Conservation (phyloP, 2,888 invertebrate species). For the Anarsia innoxiella region DNA sequence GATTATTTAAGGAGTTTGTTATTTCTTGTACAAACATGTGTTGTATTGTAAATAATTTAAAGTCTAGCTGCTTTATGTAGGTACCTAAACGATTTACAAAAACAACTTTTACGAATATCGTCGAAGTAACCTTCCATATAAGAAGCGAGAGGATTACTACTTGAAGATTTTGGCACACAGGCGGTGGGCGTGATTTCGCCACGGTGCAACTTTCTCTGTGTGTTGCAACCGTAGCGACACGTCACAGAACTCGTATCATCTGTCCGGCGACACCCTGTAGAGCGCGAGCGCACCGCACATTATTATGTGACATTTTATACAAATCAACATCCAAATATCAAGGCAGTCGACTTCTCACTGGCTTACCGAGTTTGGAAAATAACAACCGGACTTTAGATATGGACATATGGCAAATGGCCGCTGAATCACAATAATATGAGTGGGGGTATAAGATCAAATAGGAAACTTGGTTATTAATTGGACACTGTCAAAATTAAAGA, state of each 20-base stretch:
- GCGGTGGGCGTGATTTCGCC: conserved; percentile 70
- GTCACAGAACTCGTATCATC: conserved; percentile 10
- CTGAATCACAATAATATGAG: conserved; percentile 48
- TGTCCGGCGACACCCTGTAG: background rate
- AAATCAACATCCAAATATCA: conserved; percentile 56
- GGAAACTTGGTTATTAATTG: conserved; percentile 47
- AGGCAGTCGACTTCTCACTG: conserved; percentile 47
- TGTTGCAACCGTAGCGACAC: conserved; percentile 40
- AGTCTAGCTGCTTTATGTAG: no score
- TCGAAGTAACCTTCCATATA: conserved; percentile 42
- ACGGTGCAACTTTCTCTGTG: conserved; percentile 62
- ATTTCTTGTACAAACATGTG: no score
- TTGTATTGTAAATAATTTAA: no score
- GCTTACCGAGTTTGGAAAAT: conserved; percentile 31
- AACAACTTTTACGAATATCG: conserved; percentile 58
- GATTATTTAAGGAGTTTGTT: no score
- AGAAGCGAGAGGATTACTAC: conserved; percentile 40
- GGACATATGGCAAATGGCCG: conserved; percentile 37
- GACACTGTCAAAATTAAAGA: conserved; percentile 7
- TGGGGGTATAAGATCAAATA: conserved; percentile 50
- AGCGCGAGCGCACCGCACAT: conserved; percentile 11
- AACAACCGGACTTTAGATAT: conserved; percentile 35
- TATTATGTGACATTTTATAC: conserved; percentile 47
- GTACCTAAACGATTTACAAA: no score
- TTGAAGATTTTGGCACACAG: conserved; percentile 58